phyloP scores from a whole-genome alignment of 2,888 invertebrate species.

The Choristoneura rosaceana region DNA sequence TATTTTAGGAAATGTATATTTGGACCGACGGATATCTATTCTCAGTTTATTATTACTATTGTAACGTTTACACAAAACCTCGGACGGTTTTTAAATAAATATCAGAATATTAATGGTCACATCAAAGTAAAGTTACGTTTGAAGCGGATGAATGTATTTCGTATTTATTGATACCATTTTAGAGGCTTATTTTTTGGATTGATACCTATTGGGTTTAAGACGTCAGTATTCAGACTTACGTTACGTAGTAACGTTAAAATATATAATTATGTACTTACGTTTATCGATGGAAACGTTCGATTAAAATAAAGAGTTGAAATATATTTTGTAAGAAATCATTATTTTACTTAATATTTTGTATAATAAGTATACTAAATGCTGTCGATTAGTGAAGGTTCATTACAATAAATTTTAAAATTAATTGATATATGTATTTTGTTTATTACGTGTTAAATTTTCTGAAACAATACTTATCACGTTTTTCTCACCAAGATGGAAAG shows the following conservation, averaged over 20 bases:
- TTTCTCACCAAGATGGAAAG: too few relatives aligned
- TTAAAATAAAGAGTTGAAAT: neutral
- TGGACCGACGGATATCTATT: constrained; percentile 40
- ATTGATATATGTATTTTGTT: too few relatives aligned
- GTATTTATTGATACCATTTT: constrained; percentile 17
- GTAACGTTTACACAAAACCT: constrained; percentile 36
- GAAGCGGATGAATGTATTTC: constrained; percentile 20
- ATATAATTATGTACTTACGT: too few relatives aligned
- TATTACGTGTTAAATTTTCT: too few relatives aligned
- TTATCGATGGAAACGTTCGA: neutral
- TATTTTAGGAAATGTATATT: constrained; percentile 40
- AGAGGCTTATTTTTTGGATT: neutral
- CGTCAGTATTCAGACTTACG: neutral
- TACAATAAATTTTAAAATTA: too few relatives aligned
- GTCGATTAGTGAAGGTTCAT: too few relatives aligned
- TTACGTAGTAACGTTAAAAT: neutral
- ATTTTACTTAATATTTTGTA: too few relatives aligned
- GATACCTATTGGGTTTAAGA: neutral
- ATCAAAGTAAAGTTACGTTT: constrained; percentile 37
- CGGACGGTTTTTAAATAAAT: constrained; percentile 38
- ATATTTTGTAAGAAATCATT: neutral
- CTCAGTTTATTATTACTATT: constrained; percentile 41
- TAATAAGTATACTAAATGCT: too few relatives aligned
- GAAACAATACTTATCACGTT: too few relatives aligned
- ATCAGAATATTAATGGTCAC: constrained; percentile 38